Conservation (phyloP, 2,888 invertebrate genomes). For the Villa cingulata region DNA sequence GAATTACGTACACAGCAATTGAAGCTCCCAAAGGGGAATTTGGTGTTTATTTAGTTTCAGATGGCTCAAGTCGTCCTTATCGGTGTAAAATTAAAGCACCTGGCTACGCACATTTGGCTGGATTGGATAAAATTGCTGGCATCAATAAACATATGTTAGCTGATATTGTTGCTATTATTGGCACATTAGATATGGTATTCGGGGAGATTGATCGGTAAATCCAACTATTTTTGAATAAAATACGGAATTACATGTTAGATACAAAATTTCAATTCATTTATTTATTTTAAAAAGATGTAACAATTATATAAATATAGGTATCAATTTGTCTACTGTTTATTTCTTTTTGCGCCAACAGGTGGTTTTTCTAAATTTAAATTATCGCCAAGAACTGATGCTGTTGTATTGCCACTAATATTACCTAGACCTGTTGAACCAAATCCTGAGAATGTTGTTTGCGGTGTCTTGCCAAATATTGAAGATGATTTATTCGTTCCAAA, state of each 20-base stretch:
- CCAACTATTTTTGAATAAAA: too few species aligned
- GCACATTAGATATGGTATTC: constrained; percentile 49
- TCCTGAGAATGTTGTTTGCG: constrained; percentile 18
- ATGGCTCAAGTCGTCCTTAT: constrained; percentile 65
- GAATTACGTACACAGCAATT: constrained; percentile 61
- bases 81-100: constrained; percentile 47
- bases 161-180: constrained; percentile 67
- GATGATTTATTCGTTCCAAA: not conserved
- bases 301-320: too few species aligned
- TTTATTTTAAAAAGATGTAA: too few species aligned
- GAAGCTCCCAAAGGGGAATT: constrained; percentile 82
- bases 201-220: constrained; percentile 47
- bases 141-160: constrained; percentile 56
- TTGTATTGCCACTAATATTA: not conserved
- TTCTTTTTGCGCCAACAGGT: constrained; percentile 50
- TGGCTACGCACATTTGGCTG: constrained; percentile 48
- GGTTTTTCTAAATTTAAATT: constrained; percentile 57
- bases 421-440: constrained; percentile 15
- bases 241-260: too few species aligned
- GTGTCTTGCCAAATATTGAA: not conserved
- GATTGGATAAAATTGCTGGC: constrained; percentile 44
- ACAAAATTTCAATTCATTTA: too few species aligned
- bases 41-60: constrained; percentile 74
- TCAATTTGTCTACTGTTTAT: constrained; percentile 45
- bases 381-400: constrained; percentile 3